phyloP scores from a whole-genome alignment of 2,888 invertebrate genomes.

The Diachrysia chrysitis region DNA sequence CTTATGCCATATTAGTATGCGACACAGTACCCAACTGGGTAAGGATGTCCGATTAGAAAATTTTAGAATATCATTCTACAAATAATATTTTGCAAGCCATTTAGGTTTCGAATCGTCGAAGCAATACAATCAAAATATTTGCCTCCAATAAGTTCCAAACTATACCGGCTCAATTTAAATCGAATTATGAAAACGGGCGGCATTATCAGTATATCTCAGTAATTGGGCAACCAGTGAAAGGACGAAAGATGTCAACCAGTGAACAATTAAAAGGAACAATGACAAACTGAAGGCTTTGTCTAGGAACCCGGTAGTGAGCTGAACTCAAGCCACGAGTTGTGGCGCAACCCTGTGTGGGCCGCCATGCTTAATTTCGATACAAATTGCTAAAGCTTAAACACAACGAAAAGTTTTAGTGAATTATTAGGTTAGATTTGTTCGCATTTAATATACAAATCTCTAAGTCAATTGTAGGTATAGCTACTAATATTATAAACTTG shows the following conservation, averaged over 20 bases:
- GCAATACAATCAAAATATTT: not conserved
- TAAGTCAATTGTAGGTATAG: no score
- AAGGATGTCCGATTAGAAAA: not conserved
- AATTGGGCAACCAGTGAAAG: conserved; percentile 62
- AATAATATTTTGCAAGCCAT: not conserved
- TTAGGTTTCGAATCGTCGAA: not conserved
- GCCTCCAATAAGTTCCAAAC: not conserved
- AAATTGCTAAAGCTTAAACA: conserved; percentile 55
- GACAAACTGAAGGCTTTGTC: conserved; percentile 63
- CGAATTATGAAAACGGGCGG: not conserved
- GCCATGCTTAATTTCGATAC: conserved; percentile 59
- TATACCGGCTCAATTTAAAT: not conserved
- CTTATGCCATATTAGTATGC: no score
- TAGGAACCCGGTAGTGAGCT: conserved; percentile 67
- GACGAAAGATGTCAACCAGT: conserved; percentile 61
- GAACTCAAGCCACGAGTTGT: conserved; percentile 55
- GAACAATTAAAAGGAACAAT: conserved; percentile 65
- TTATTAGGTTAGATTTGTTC: conserved; percentile 24
- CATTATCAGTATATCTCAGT: conserved; percentile 40
- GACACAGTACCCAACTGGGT: not conserved
- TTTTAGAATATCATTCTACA: no score
- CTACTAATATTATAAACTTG: not conserved
- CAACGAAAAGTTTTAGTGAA: conserved; percentile 46
- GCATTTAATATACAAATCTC: not conserved
- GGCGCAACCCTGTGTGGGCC: conserved; percentile 61